phyloP scores from a whole-genome alignment of 92 coral and sea anemone species.

The Muricea muricata region DNA sequence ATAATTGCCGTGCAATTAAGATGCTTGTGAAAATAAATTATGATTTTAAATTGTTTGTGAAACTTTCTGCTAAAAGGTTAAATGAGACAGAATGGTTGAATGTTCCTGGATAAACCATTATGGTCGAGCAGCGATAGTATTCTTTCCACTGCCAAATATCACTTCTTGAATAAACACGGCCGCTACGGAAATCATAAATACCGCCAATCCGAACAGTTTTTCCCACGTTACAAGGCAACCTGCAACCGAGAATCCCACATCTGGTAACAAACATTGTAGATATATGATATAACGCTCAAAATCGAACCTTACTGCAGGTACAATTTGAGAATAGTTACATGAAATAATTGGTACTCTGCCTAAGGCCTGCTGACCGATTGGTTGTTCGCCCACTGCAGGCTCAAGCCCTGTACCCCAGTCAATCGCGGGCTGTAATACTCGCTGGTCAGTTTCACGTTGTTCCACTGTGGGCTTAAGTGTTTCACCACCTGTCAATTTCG shows the following conservation, averaged over 20 bases:
- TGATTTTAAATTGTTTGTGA: no score
- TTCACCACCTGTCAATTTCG: neutral
- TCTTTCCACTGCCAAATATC: conserved; percentile 88
- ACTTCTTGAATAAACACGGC: conserved; percentile 94
- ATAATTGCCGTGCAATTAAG: neutral
- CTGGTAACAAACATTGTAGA: conserved; percentile 82
- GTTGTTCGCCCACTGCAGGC: neutral
- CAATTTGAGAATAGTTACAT: neutral
- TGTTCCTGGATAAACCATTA: no score
- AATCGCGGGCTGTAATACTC: neutral
- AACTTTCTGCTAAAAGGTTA: no score
- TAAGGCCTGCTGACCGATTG: neutral
- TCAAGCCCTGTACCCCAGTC: no score
- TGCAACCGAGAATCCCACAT: conserved; percentile 87
- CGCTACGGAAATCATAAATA: conserved; percentile 77
- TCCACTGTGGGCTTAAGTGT: neutral
- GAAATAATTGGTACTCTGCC: neutral
- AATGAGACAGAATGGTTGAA: no score
- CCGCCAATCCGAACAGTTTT: conserved; percentile 82
- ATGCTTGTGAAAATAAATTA: neutral
- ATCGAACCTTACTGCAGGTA: conserved; percentile 65
- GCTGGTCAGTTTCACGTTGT: neutral
- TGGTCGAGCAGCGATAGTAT: conserved; percentile 63
- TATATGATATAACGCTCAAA: conserved; percentile 92
- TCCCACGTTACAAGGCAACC: conserved; percentile 94